phyloP scores from a whole-genome alignment of 2,888 invertebrate genomes.

The Lymantria monacha region DNA sequence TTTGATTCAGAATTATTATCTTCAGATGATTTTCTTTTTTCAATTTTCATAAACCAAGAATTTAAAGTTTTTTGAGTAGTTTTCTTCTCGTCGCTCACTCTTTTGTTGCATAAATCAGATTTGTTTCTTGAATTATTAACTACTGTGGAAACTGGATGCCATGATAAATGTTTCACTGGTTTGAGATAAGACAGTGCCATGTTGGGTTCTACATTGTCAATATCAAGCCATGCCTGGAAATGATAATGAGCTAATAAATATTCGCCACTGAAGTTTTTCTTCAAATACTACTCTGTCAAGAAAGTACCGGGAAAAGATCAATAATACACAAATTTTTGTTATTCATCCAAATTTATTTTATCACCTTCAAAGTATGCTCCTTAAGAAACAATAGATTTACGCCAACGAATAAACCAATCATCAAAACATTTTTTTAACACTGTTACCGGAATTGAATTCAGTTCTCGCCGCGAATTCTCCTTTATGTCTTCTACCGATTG shows the following conservation, averaged over 20 bases:
- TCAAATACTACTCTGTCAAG: too few species aligned
- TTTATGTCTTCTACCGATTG: too few species aligned
- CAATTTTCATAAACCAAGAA: slow-evolving; percentile 60
- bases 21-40: slow-evolving; percentile 53
- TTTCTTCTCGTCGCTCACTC: slow-evolving; percentile 51
- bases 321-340: too few species aligned
- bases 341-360: too few species aligned
- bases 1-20: slow-evolving; percentile 37
- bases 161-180: slow-evolving; percentile 78
- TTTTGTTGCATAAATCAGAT: slow-evolving; percentile 81
- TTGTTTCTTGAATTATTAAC: slow-evolving; percentile 90
- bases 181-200: slow-evolving; percentile 80
- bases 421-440: too few species aligned
- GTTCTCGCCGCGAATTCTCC: too few species aligned
- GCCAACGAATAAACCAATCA: too few species aligned
- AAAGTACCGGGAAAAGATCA: too few species aligned
- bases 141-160: slow-evolving; percentile 86
- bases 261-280: too few species aligned
- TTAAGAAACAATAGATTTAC: too few species aligned
- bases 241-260: background rate
- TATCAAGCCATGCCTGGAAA: slow-evolving; percentile 86
- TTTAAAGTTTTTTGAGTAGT: slow-evolving; percentile 70
- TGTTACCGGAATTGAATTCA: too few species aligned
- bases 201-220: slow-evolving; percentile 72
- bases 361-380: too few species aligned